phyloP scores from a whole-genome alignment of 2,797 vertebrate genomes.

The Anas acuta region DNA sequence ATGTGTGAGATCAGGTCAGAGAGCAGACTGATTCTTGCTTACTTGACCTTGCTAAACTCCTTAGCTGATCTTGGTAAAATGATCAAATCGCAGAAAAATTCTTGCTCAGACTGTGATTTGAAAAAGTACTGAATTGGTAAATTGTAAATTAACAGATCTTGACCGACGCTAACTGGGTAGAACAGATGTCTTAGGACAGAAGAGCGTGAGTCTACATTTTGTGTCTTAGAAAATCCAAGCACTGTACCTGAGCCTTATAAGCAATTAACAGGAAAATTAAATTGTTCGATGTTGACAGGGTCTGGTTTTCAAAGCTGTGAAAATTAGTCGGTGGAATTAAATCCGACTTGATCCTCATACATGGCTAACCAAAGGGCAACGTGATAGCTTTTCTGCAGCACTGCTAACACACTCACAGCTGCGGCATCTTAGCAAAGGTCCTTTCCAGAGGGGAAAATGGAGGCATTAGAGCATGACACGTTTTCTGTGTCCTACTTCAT shows the following conservation, averaged over 20 bases:
- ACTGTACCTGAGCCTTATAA: neutral
- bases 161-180: neutral
- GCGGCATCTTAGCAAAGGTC: slow-evolving; percentile 11
- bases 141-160: neutral
- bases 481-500: slow-evolving; percentile 11
- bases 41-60: neutral
- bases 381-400: neutral
- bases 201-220: neutral
- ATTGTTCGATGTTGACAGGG: neutral
- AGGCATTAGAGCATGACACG: neutral
- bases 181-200: neutral
- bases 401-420: neutral
- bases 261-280: neutral
- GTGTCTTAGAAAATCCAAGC: slow-evolving; percentile 6
- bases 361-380: neutral
- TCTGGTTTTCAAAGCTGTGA: slow-evolving; percentile 35
- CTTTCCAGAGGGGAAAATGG: slow-evolving; percentile 32
- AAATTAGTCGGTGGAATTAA: neutral
- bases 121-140: neutral
- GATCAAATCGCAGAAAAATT: neutral
- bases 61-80: neutral
- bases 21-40: neutral
- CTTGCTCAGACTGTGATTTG: neutral
- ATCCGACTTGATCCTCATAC: neutral
- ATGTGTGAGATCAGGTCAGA: neutral